Conservation (phyloP, 2,113 vertebrate genomes). For the Lota lota region DNA sequence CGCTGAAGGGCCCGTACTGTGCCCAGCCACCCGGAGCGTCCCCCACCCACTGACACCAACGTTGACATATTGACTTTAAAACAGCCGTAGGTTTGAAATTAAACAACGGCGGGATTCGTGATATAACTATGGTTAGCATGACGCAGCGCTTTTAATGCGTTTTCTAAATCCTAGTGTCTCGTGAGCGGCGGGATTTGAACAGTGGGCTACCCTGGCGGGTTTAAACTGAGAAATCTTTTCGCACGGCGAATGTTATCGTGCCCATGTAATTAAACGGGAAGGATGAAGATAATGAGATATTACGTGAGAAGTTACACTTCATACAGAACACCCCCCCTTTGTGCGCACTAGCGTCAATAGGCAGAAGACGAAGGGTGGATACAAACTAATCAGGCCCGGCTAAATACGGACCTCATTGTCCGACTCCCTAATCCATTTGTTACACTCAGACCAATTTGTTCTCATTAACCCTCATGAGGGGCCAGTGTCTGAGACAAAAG, state of each 20-base stretch:
- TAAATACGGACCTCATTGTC: slow-evolving; percentile 78
- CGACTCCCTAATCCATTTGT: slow-evolving; percentile 81
- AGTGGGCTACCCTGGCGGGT: no score
- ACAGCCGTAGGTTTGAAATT: slow-evolving; percentile 21
- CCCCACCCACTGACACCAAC: slow-evolving; percentile 50
- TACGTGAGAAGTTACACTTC: slow-evolving; percentile 77
- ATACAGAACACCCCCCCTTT: slow-evolving; percentile 77
- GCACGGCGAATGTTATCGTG: neutral
- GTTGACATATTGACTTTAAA: slow-evolving; percentile 58
- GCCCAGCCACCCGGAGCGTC: slow-evolving; percentile 51
- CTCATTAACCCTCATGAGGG: slow-evolving; percentile 92
- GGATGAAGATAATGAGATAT: slow-evolving; percentile 73
- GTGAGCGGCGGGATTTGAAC: no score
- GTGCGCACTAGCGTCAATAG: slow-evolving; percentile 69
- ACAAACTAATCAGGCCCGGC: slow-evolving; percentile 46
- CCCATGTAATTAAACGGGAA: slow-evolving; percentile 31
- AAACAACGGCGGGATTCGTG: neutral
- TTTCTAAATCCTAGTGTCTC: no score
- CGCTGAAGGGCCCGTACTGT: slow-evolving; percentile 52
- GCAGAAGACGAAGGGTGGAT: slow-evolving; percentile 70
- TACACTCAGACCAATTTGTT: slow-evolving; percentile 88
- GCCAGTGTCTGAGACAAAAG: slow-evolving; percentile 86
- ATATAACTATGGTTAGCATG: neutral
- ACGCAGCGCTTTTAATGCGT: neutral
- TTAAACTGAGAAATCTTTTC: neutral